These are phyloP conservation scores for Drosophila mettleri DNA, from an alignment of 2,888 invertebrate genomes.

Conservation along the genomic window DNA sequence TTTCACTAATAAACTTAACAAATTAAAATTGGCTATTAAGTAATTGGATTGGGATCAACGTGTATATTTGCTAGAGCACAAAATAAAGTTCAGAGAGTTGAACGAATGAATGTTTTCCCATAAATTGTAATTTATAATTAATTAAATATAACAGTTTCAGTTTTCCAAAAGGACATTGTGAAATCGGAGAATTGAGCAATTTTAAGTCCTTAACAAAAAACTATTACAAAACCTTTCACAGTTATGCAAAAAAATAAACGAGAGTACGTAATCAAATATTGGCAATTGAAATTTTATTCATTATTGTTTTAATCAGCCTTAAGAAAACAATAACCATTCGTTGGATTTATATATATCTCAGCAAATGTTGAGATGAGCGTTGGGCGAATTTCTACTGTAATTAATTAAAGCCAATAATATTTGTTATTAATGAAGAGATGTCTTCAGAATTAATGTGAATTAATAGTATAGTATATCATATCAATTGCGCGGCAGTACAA, in stretches of 20 bases:
- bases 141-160: not conserved
- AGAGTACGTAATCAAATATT: not conserved
- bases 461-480: too few relatives aligned
- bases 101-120: not conserved
- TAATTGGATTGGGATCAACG: constrained; percentile 34
- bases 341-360: too few relatives aligned
- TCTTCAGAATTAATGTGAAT: too few relatives aligned
- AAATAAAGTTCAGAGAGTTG: not conserved
- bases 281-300: not conserved
- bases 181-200: too few relatives aligned
- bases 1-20: constrained; percentile 10
- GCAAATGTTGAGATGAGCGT: too few relatives aligned
- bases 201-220: not conserved
- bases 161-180: not conserved
- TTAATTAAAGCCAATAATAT: too few relatives aligned
- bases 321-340: not conserved
- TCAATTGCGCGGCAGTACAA: not conserved
- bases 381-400: too few relatives aligned
- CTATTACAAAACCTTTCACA: not conserved
- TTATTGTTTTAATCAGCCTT: not conserved
- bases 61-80: too few relatives aligned
- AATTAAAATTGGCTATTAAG: constrained; percentile 37
- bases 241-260: not conserved
- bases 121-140: too few relatives aligned
- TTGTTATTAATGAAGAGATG: too few relatives aligned